Percentiles rank a stretch among this genome's conserved stretches.
Evolutionary conservation across 2,797 vertebrate species (phyloP).

Genomic region (Characodon lateralis): DNA sequence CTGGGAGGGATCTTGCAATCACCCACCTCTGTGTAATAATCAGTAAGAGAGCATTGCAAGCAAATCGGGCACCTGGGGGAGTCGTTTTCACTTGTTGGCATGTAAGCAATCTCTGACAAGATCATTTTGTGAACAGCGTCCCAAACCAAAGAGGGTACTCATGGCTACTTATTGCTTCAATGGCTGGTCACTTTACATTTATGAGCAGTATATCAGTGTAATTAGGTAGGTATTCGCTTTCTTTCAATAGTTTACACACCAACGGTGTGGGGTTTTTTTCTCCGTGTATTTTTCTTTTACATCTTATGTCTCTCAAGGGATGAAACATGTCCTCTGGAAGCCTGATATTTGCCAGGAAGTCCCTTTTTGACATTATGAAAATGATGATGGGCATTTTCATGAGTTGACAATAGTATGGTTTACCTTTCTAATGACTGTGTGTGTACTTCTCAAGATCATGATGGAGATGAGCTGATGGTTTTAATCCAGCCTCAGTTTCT

Average conservation of each 20-base stretch:
- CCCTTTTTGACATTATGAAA: slow-evolving; percentile 41
- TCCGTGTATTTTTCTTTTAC: slow-evolving; percentile 43
- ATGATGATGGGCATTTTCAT: slow-evolving; percentile 55
- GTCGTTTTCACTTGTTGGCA: slow-evolving; percentile 43
- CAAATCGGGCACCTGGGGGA: slow-evolving; percentile 8
- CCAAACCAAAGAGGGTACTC: slow-evolving; percentile 76
- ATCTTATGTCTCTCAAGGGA: slow-evolving; percentile 28
- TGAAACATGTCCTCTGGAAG: slow-evolving; percentile 32
- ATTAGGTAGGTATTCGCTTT: slow-evolving; percentile 50
- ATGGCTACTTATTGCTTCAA: slow-evolving; percentile 45
- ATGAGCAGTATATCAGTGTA: slow-evolving; percentile 55
- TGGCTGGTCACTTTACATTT: slow-evolving; percentile 41
- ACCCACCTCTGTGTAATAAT: slow-evolving; percentile 31
- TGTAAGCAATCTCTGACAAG: slow-evolving; percentile 30
- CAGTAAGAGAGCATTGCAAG: slow-evolving; percentile 12
- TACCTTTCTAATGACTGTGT: slow-evolving; percentile 67
- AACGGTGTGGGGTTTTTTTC: slow-evolving; percentile 44
- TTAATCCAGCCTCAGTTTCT: slow-evolving; percentile 60
- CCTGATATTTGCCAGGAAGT: slow-evolving; percentile 48
- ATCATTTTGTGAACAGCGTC: slow-evolving; percentile 51
- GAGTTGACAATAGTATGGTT: slow-evolving; percentile 69
- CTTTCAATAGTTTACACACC: slow-evolving; percentile 34
- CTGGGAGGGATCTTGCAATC: slow-evolving; percentile 23
- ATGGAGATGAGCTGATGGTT: slow-evolving; percentile 54
- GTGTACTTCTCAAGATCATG: slow-evolving; percentile 60